Conservation (phyloP, 30 jellyfish, hydroid and myxozoan species). For the Catostylus mosaicus region DNA sequence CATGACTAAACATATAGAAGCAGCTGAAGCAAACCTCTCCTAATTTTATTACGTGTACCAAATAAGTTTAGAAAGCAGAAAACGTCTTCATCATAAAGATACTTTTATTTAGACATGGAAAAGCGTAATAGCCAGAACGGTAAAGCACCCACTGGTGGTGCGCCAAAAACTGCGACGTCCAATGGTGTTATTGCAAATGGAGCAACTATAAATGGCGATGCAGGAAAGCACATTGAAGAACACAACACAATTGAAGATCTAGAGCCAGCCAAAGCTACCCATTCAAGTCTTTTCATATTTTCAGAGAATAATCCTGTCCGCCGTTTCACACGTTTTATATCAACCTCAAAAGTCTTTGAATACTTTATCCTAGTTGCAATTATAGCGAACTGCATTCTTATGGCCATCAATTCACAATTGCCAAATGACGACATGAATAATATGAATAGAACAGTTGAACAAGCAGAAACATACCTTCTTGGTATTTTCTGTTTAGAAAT, state of each 20-base stretch:
- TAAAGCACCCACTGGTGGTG: neutral
- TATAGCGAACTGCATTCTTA: slow-evolving; percentile 76
- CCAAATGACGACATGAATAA: slow-evolving; percentile 74
- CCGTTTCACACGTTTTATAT: slow-evolving; percentile 57
- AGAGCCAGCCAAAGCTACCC: slow-evolving; percentile 35
- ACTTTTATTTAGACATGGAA: too few relatives aligned
- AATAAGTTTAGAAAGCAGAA: too few relatives aligned
- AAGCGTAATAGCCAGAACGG: too few relatives aligned
- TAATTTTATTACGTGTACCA: too few relatives aligned
- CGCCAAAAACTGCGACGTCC: neutral
- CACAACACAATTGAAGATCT: slow-evolving; percentile 14
- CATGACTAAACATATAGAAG: too few relatives aligned
- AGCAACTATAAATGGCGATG: neutral
- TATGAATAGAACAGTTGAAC: slow-evolving; percentile 60
- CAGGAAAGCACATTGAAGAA: neutral
- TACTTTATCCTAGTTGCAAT: slow-evolving; percentile 81
- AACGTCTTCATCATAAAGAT: too few relatives aligned
- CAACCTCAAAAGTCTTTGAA: slow-evolving; percentile 75
- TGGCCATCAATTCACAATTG: slow-evolving; percentile 86
- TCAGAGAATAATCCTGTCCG: slow-evolving; percentile 64
- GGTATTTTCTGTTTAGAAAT: slow-evolving; percentile 85
- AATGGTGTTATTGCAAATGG: neutral
- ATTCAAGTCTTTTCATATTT: slow-evolving; percentile 60
- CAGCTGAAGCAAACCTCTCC: too few relatives aligned
- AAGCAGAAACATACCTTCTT: slow-evolving; percentile 85